These are phyloP conservation scores for Kryptolebias ocellatus DNA, from an alignment of 2,797 vertebrate species.

Conservation along the genomic window DNA sequence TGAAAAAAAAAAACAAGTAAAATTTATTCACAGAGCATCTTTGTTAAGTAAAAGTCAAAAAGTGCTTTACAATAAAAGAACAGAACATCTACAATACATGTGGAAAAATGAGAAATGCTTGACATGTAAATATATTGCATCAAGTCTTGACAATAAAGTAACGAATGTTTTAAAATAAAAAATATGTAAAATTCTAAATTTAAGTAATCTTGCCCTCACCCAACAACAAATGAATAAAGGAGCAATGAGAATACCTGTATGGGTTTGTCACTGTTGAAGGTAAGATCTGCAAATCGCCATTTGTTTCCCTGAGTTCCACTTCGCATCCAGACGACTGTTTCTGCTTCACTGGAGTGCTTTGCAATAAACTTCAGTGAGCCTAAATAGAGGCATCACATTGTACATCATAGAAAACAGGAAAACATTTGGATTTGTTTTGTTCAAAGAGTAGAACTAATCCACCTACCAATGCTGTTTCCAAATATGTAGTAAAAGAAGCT, in stretches of 20 bases:
- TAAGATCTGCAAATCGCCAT: slow-evolving; percentile 82
- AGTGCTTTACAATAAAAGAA: neutral
- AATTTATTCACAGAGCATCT: neutral
- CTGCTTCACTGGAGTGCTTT: slow-evolving; percentile 58
- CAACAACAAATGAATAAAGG: neutral
- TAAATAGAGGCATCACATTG: slow-evolving; percentile 28
- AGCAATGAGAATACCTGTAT: slow-evolving; percentile 70
- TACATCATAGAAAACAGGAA: neutral
- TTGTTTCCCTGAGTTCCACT: slow-evolving; percentile 83
- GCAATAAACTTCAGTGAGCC: slow-evolving; percentile 78
- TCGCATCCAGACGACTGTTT: slow-evolving; percentile 78
- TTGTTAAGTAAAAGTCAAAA: neutral
- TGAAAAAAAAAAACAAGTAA: neutral
- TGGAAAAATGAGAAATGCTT: neutral
- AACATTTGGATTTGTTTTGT: neutral
- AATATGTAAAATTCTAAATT: neutral
- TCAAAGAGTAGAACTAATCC: neutral
- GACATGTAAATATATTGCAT: too few species aligned
- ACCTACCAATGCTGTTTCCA: slow-evolving; percentile 80
- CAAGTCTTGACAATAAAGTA: too few species aligned
- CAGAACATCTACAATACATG: too few species aligned
- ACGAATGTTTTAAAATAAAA: too few species aligned
- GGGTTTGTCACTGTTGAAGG: slow-evolving; percentile 69
- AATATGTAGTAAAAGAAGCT: slow-evolving; percentile 83
- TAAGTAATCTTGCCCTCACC: neutral